Conservation (phyloP, 2,113 vertebrate genomes). For the Pantherophis guttatus region DNA sequence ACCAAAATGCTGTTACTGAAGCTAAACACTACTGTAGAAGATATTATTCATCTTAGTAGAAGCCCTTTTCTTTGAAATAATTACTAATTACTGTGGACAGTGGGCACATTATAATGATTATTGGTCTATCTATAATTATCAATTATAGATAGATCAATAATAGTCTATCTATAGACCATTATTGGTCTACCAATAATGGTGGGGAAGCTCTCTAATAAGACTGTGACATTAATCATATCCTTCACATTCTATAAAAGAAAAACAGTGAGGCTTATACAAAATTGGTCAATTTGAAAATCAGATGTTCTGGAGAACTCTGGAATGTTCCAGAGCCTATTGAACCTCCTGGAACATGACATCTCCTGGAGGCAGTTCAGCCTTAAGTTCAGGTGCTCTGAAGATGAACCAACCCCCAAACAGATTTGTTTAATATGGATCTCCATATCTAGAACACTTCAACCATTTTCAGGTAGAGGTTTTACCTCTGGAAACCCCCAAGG, state of each 20-base stretch:
- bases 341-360: not conserved
- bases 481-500: not conserved
- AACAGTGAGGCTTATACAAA: not conserved
- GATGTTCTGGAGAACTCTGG: not conserved
- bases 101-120: not conserved
- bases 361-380: not conserved
- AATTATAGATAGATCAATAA: too few species aligned
- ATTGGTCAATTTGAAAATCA: not conserved
- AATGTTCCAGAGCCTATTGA: not conserved
- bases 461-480: not conserved
- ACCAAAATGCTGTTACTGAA: not conserved
- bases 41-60: not conserved
- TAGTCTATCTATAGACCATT: too few species aligned
- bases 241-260: not conserved
- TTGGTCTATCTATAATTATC: not conserved
- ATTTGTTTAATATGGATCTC: not conserved
- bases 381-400: not conserved
- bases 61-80: not conserved
- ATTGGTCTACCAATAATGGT: too few species aligned
- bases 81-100: not conserved
- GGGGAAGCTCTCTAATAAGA: not conserved
- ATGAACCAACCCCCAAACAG: not conserved
- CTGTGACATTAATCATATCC: not conserved
- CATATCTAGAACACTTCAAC: not conserved
- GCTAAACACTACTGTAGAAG: not conserved